These are phyloP conservation scores for Salvelinus namaycush DNA, from an alignment of 2,113 vertebrate species.

Conservation along the genomic window DNA sequence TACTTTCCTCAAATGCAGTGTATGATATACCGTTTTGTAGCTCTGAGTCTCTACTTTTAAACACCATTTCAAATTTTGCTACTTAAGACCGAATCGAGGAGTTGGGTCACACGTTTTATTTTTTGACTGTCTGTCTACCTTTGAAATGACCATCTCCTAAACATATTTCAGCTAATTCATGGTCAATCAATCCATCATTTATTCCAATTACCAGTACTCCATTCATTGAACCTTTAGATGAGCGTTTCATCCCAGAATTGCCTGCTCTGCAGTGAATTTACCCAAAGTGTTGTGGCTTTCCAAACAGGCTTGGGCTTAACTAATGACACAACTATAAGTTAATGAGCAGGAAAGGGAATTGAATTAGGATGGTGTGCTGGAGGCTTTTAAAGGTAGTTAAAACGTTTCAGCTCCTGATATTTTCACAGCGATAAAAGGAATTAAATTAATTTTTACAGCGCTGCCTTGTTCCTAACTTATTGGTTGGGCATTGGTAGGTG, in stretches of 20 bases:
- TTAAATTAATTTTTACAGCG: slow-evolving; percentile 18
- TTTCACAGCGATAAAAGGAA: slow-evolving; percentile 24
- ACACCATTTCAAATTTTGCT: too few relatives aligned
- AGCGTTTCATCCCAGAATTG: background rate
- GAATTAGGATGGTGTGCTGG: slow-evolving; percentile 41
- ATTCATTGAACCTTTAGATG: background rate
- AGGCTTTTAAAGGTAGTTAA: slow-evolving; percentile 42
- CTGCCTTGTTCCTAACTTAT: slow-evolving; percentile 32
- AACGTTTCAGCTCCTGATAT: slow-evolving; percentile 28
- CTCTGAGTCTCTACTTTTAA: too few relatives aligned
- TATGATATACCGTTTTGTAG: too few relatives aligned
- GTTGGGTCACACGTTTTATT: background rate
- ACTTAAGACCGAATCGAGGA: too few relatives aligned
- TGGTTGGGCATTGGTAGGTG: slow-evolving; percentile 27
- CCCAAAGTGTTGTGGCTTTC: slow-evolving; percentile 43
- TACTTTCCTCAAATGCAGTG: too few relatives aligned
- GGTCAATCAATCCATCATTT: background rate
- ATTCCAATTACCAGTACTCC: background rate
- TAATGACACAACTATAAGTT: slow-evolving; percentile 50
- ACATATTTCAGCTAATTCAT: background rate
- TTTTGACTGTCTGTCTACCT: background rate
- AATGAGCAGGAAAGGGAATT: slow-evolving; percentile 55
- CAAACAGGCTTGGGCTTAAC: slow-evolving; percentile 38
- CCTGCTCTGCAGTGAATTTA: background rate
- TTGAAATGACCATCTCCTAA: background rate